Evolutionary conservation across 2,888 invertebrate species (phyloP).

Genomic region (Lagria hirta): DNA sequence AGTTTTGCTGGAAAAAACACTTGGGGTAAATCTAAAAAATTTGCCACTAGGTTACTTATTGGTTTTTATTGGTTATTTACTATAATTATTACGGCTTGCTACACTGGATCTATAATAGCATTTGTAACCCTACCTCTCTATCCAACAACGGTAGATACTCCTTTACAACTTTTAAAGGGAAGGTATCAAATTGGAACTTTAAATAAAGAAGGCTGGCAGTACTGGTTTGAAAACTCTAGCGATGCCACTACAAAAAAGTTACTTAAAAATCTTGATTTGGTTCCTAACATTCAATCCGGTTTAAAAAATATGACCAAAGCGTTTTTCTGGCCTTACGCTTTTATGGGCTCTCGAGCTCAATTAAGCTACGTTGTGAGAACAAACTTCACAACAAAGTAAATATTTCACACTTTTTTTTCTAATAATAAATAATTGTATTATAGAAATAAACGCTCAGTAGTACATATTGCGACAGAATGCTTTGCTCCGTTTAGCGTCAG

Average conservation of each 20-base stretch:
- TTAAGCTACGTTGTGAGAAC: constrained; percentile 72
- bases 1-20: constrained; percentile 69
- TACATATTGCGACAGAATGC: constrained; percentile 75
- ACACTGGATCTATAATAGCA: constrained; percentile 82
- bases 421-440: constrained; percentile 28
- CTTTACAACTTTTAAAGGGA: constrained; percentile 65
- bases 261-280: constrained; percentile 67
- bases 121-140: constrained; percentile 78
- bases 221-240: constrained; percentile 70
- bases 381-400: constrained; percentile 67
- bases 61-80: constrained; percentile 85
- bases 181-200: constrained; percentile 70
- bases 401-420: neutral
- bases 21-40: constrained; percentile 69
- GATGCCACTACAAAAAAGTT: constrained; percentile 65
- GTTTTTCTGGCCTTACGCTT: constrained; percentile 78
- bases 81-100: constrained; percentile 80
- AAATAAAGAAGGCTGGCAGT: constrained; percentile 77
- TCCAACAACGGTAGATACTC: constrained; percentile 72
- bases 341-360: constrained; percentile 71
- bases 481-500: constrained; percentile 73
- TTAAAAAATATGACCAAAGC: constrained; percentile 73
- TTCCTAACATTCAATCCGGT: constrained; percentile 67
- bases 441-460: constrained; percentile 62
- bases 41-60: constrained; percentile 70